Percentiles rank a stretch among this genome's conserved stretches.
Conservation (phyloP, 2,888 invertebrate genomes). For the Shargacucullia verbasci region DNA sequence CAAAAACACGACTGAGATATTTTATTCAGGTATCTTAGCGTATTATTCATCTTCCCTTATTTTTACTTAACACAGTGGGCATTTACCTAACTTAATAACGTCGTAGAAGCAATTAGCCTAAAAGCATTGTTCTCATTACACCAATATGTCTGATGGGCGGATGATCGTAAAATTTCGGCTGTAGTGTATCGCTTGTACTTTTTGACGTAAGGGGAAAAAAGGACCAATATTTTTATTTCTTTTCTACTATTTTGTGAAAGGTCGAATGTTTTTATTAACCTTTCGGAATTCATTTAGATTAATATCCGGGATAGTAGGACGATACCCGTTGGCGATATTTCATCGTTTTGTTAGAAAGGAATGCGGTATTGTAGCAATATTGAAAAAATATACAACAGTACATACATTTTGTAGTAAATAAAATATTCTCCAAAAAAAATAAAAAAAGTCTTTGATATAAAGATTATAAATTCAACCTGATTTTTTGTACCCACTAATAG, state of each 20-base stretch:
- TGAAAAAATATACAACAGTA: too few species aligned
- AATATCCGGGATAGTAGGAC: too few species aligned
- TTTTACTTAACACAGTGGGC: conserved; percentile 1
- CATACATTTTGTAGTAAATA: too few species aligned
- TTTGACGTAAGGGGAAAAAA: conserved; percentile 13
- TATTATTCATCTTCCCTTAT: conserved; percentile 4
- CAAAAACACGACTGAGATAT: neutral
- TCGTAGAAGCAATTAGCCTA: conserved; percentile 51
- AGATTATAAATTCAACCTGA: too few species aligned
- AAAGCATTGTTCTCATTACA: conserved; percentile 52
- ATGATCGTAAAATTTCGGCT: conserved; percentile 34
- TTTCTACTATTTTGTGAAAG: neutral
- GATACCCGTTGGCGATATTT: too few species aligned
- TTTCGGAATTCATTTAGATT: neutral
- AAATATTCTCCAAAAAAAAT: too few species aligned
- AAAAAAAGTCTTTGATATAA: too few species aligned
- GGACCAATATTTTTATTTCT: conserved; percentile 5
- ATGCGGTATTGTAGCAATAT: too few species aligned
- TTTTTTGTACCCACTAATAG: too few species aligned
- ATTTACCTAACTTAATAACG: conserved; percentile 23
- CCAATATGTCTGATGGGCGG: conserved; percentile 34
- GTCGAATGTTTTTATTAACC: neutral
- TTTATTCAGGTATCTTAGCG: neutral
- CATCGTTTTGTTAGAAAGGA: too few species aligned
- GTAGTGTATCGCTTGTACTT: conserved; percentile 11